Conservation (phyloP, 2,113 vertebrate genomes). For the Cryptomyrus ogoouensis region DNA sequence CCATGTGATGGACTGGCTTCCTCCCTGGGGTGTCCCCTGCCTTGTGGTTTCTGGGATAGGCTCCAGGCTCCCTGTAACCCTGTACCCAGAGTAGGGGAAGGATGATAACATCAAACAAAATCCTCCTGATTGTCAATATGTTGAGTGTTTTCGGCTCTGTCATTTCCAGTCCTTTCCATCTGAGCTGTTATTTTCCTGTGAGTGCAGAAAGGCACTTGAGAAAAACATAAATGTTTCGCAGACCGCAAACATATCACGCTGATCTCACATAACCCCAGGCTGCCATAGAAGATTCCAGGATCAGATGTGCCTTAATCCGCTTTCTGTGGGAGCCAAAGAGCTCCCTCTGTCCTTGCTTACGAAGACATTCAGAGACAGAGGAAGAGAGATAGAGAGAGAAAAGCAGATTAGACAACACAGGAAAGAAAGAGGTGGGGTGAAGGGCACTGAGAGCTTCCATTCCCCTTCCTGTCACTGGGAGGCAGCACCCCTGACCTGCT, state of each 20-base stretch:
- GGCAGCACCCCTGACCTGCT: neutral
- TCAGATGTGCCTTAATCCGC: neutral
- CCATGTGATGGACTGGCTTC: neutral
- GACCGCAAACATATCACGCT: neutral
- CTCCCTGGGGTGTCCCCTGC: neutral
- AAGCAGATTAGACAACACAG: neutral
- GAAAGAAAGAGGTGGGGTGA: neutral
- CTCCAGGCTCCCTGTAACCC: neutral
- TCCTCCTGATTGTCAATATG: neutral
- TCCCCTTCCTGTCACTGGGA: neutral
- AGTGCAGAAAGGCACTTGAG: neutral
- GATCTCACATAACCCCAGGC: neutral
- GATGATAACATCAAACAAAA: neutral
- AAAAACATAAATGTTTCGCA: neutral
- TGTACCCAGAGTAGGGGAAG: neutral
- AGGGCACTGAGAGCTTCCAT: neutral
- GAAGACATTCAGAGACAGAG: neutral
- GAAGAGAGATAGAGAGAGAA: neutral
- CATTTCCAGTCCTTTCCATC: conserved; percentile 1
- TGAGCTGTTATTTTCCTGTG: conserved; percentile 1
- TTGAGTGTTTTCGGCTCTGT: neutral
- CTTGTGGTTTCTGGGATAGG: neutral
- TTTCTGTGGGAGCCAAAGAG: neutral
- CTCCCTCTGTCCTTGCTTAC: neutral
- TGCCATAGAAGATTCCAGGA: neutral